These are phyloP conservation scores for Pluvialis apricaria DNA, from an alignment of 2,113 vertebrate genomes.

Conservation along the genomic window DNA sequence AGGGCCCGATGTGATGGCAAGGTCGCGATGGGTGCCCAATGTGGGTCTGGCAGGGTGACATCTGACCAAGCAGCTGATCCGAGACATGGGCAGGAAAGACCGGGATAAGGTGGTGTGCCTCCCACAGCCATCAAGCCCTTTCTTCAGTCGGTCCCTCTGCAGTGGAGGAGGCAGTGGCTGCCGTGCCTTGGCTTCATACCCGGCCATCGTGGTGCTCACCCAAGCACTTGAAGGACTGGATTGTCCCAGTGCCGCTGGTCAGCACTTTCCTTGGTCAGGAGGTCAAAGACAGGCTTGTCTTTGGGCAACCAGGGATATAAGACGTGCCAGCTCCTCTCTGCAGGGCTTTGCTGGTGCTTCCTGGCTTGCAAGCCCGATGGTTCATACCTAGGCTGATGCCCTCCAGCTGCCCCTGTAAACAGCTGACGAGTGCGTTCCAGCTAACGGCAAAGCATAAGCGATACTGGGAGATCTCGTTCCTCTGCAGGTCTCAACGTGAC, in stretches of 20 bases:
- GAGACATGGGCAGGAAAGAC: background rate
- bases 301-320: accelerated
- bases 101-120: accelerated
- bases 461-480: background rate
- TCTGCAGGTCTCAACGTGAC: background rate
- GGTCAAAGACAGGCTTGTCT: background rate
- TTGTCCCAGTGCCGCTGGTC: accelerated
- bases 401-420: accelerated
- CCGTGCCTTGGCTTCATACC: accelerated
- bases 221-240: accelerated
- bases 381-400: background rate
- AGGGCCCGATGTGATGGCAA: accelerated
- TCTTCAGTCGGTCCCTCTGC: accelerated
- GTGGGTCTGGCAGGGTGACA: background rate
- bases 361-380: accelerated
- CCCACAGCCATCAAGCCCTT: background rate
- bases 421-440: accelerated
- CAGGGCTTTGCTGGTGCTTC: background rate
- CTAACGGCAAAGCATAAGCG: accelerated
- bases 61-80: background rate
- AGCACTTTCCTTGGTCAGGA: background rate
- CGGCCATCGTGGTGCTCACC: background rate
- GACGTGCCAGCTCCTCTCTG: background rate
- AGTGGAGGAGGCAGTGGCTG: accelerated
- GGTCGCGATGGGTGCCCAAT: accelerated